Evolutionary conservation across 2,797 vertebrate species (phyloP).

Genomic region (Enteromius mattozi): DNA sequence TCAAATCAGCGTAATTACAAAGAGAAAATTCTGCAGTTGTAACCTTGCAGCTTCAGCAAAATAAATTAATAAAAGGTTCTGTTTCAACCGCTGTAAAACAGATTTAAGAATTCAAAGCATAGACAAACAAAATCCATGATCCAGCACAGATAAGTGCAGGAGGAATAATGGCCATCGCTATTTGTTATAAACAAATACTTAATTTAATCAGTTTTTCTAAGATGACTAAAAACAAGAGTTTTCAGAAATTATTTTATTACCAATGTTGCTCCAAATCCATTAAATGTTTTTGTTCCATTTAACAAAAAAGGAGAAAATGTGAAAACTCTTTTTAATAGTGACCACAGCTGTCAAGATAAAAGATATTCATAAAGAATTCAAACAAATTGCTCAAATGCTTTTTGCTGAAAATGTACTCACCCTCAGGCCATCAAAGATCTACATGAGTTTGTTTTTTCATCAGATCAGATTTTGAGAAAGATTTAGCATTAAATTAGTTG

Average conservation of each 20-base stretch:
- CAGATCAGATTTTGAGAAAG: no score
- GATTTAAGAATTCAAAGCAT: conserved; percentile 3
- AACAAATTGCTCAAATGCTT: not conserved
- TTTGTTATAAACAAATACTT: not conserved
- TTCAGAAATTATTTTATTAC: not conserved
- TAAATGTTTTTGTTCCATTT: not conserved
- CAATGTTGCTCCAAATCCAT: not conserved
- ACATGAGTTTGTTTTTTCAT: no score
- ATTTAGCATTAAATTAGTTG: no score
- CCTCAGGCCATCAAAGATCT: no score
- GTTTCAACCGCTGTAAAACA: conserved; percentile 15
- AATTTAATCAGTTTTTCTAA: not conserved
- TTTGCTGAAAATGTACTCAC: no score
- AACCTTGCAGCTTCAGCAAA: conserved; percentile 52
- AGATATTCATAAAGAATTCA: not conserved
- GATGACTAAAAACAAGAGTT: not conserved
- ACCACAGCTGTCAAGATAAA: not conserved
- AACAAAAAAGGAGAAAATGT: not conserved
- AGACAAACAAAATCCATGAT: not conserved
- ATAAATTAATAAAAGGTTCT: conserved; percentile 37
- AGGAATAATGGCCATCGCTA: conserved; percentile 1
- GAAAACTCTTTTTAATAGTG: not conserved
- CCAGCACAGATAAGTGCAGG: not conserved
- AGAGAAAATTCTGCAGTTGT: conserved; percentile 54
- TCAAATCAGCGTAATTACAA: conserved; percentile 62